Base-by-base conservation (phyloP, 2,888 invertebrate genomes). In the Periphyllus acericola region DNA sequence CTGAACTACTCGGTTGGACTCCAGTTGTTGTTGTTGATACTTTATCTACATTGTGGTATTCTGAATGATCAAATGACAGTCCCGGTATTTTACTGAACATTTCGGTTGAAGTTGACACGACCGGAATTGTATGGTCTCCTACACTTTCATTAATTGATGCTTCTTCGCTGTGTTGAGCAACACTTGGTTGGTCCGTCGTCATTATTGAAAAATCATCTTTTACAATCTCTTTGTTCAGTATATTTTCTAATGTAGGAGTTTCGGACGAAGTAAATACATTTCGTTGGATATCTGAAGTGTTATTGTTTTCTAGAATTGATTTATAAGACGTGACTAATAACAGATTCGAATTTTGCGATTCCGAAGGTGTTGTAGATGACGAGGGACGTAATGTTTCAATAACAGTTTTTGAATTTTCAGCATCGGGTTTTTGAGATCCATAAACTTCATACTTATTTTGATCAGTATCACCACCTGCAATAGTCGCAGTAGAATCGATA, bases 401-500 rank as follows among this genome's bases (percentile, higher is more conserved):
- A 6, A 87, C 46, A 4, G 87, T 87, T 19, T 80, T 87, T 17
- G 87, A 11, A n/a, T 87, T 87, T 75, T 87, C 87, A 40, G 66
- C 32, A 11, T 87, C 87, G 29, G 86, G 75, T 32, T 75, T 87
- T 80, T 74, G 80, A 74, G 87, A 80, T 81, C 87, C 87, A n/a
- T 87, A 87, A 21, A 87, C 46, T 66, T 87, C 87, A 14, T 87
- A 87, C 32, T 87, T 87, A 74, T 87, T 87, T 74, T 87, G 79
- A 75, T 87, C 87, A 25, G 87, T 87, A 11, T 87, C 87, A 19
- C 87, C 80, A 66, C 87, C 87, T 21, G 72, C 19, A 34, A 66
- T 32, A 9, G 3, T 60, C 8, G n/a, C n/a, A 3, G 74, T 34
- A 32, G 86, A 55, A 74, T 87, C 66, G 60, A 40, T 87, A 32